Percentiles rank a stretch among this genome's conserved stretches.
Evolutionary conservation across 53 echinoderm and acorn worm species (phyloP).

Genomic region (Patiria pectinifera): DNA sequence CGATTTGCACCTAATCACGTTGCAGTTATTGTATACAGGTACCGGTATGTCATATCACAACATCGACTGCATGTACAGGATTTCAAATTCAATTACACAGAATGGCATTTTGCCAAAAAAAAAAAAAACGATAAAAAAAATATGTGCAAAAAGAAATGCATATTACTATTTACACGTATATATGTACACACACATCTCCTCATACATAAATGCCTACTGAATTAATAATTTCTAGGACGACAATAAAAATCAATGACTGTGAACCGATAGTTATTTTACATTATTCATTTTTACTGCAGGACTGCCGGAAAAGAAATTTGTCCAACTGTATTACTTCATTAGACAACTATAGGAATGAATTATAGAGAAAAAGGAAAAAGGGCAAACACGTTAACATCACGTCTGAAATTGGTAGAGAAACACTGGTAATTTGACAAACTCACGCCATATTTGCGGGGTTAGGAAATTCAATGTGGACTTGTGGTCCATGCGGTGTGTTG

Average conservation of each 20-base stretch:
- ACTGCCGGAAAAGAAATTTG: background rate
- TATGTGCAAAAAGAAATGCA: background rate
- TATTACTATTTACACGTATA: background rate
- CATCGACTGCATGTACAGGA: background rate
- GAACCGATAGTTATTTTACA: background rate
- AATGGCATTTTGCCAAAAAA: background rate
- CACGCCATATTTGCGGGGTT: background rate
- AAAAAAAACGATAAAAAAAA: background rate
- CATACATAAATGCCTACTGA: background rate
- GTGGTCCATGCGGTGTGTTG: background rate
- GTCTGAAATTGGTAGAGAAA: background rate
- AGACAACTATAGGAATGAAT: background rate
- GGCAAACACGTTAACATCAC: background rate
- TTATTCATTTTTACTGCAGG: background rate
- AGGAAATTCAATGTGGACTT: background rate
- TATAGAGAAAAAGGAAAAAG: background rate
- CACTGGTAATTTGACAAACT: background rate
- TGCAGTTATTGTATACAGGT: no score
- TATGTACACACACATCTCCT: background rate
- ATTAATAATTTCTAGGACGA: slow-evolving; percentile 11
- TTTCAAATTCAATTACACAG: background rate
- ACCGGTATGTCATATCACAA: no score
- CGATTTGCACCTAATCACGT: no score
- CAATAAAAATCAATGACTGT: slow-evolving; percentile 15
- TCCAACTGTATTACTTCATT: background rate